Base-by-base conservation (phyloP, 2,113 vertebrate species). In the Caracal caracal region DNA sequence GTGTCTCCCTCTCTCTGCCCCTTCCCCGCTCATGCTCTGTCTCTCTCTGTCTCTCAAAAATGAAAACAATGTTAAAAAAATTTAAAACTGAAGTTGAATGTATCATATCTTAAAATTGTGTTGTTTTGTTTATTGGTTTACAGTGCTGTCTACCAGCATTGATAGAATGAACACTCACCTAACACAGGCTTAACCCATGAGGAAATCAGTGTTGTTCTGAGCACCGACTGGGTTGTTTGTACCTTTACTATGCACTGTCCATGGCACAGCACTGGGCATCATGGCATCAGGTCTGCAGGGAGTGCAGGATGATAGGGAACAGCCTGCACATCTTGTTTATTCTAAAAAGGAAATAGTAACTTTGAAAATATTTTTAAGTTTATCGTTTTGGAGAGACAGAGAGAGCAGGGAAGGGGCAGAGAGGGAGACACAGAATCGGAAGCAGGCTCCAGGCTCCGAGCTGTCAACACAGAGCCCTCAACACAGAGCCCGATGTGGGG, bases 171-270 rank as follows among this genome's bases (percentile, higher is more conserved):
- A 19, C 26, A n/a, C 5, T 11, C 26, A 15, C 3, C 22, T 16
- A 13, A 6, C 37, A n/a, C 10, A 28, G 0, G 6, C 8, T 16
- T 11, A 35, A 9, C 17, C 2, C 0, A 0, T 2, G 3, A 71
- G 47, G n/a, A 43, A 19, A 20, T 13, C 1, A 1, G 1, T 56
- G n/a, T n/a, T n/a, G 4, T 43, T 49, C 28, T 13, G 19, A 0
- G 0, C 15, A 3, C 47, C 3, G 15, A 0, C 2, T 3, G 1
- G 37, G 10, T 24, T 51, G 4, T 53, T 49, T 24, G 40, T 28
- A 6, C 12, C 33, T 66, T 47, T 24, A 0, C 30, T 16, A 0
- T 3, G 51, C 40, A 33, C 40, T 7, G 4, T 30, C 30, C 61
- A 1, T 2, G 30, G 33, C n/a, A 17, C 3, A 63, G 33, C 33